Conservation (phyloP, 1,140 invertebrate species). For the Spodoptera litura region DNA sequence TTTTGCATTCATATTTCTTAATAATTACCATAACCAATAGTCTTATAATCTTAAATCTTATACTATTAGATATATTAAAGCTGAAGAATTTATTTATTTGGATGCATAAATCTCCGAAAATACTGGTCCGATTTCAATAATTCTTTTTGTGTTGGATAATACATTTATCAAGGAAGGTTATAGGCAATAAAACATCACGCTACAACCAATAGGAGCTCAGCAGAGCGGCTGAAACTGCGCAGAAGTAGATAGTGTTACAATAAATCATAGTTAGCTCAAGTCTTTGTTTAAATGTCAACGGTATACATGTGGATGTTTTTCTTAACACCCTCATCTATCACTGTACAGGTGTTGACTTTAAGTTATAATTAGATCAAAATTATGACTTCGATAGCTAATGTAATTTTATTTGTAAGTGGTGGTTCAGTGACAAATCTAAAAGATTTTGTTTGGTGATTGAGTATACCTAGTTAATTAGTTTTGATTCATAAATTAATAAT, state of each 20-base stretch:
- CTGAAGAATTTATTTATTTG: no score
- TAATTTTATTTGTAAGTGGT: background rate
- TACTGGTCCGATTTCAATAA: no score
- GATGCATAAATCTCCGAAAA: no score
- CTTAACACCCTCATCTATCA: conserved; percentile 6
- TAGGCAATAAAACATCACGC: no score
- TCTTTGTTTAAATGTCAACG: background rate
- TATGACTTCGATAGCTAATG: background rate
- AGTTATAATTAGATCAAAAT: conserved; percentile 28
- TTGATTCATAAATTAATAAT: background rate
- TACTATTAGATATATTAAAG: no score
- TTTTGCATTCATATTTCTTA: no score
- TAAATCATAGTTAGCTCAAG: background rate
- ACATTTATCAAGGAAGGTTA: no score
- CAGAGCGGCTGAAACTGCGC: no score
- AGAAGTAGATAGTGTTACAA: background rate
- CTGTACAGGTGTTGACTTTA: background rate
- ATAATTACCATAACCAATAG: background rate
- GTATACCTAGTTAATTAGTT: no score
- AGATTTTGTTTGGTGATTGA: background rate
- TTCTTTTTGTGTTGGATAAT: no score
- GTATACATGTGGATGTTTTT: conserved; percentile 20
- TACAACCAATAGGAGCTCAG: no score
- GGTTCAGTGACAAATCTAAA: background rate
- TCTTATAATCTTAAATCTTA: no score